Base-by-base conservation (phyloP, 2,888 invertebrate genomes). In the Dicranocentrus wangi region DNA sequence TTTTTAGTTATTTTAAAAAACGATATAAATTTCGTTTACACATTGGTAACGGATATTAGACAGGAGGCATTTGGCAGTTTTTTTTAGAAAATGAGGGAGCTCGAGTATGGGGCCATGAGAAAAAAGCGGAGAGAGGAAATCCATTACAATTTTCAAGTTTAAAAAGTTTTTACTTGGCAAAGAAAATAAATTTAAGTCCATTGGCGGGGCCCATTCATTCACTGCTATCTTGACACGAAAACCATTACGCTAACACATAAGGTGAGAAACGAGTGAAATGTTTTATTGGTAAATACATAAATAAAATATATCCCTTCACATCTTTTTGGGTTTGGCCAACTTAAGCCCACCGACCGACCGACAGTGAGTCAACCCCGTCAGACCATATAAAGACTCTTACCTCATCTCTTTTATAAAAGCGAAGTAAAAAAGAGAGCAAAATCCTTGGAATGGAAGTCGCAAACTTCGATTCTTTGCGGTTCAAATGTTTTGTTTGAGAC, bases 251-350 rank as follows among this genome's bases (percentile, higher is more conserved):
- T 21, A 72, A 66, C 68, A 80, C 73, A 65, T 63, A 77, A 77
- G 82, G 78, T 82, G 78, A 78, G 78, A 82, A 82, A 78, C 70
- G 79, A 63, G 69, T 73, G 75, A 82, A 79, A 82, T 79, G 63
- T 66, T 82, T 79, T 82, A 78, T 73, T 73, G 58, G 69, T 60
- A 69, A 66, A 68, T 77, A 69, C 76, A 78, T 75, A 82, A 69
- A 79, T 73, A 82, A 82, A 78, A 27, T 53, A 42, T 77, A 42
- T 27, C 63, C 69, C 63, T 63, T 53, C 61, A 63, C 17, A 58
- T 70, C 60, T 60, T 73, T 70, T 70, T 63, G 78, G 78, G 78
- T 65, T 78, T 78, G 78, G 70, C 78, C 70, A 78, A 70, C 55
- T 61, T 77, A 77, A 51, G 51, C 69, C 69, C 77, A 77, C 68